Percentiles rank a stretch among this genome's conserved stretches.
phyloP scores from a whole-genome alignment of 1,140 invertebrate genomes.

The Periplaneta americana region DNA sequence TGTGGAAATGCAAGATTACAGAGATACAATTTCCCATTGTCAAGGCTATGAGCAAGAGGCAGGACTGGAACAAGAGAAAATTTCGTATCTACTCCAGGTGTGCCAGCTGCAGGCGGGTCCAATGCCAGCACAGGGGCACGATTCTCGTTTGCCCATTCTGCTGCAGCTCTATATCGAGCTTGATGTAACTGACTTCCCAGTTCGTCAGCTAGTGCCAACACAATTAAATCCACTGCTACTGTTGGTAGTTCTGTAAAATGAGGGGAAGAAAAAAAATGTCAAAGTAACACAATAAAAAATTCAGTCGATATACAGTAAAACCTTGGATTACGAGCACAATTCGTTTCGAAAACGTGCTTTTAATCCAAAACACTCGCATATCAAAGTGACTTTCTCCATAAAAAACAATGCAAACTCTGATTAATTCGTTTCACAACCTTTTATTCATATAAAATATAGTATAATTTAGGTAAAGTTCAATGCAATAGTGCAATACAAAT shows the following conservation, averaged over 20 bases:
- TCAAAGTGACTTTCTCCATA: no score
- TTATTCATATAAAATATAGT: no score
- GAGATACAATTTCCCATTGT: constrained; percentile 77
- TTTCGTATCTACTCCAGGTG: constrained; percentile 60
- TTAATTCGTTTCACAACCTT: no score
- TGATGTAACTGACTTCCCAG: constrained; percentile 26
- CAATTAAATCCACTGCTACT: constrained; percentile 57
- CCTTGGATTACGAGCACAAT: no score
- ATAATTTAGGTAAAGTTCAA: no score
- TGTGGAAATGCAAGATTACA: constrained; percentile 80
- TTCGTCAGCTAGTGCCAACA: constrained; percentile 56
- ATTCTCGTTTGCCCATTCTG: constrained; percentile 62
- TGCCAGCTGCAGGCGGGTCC: constrained; percentile 68
- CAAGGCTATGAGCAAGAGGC: constrained; percentile 61
- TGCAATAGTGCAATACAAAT: no score
- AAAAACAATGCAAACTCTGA: no score
- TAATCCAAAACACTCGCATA: no score
- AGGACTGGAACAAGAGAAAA: constrained; percentile 69
- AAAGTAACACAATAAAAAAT: no score
- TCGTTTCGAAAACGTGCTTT: no score
- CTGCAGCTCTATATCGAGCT: constrained; percentile 27
- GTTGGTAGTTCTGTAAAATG: constrained; percentile 43
- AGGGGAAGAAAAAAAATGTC: no score
- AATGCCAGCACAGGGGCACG: constrained; percentile 74
- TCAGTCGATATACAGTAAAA: no score